These are phyloP conservation scores for Hiodon alosoides DNA, from an alignment of 2,113 vertebrate genomes.

Conservation along the genomic window DNA sequence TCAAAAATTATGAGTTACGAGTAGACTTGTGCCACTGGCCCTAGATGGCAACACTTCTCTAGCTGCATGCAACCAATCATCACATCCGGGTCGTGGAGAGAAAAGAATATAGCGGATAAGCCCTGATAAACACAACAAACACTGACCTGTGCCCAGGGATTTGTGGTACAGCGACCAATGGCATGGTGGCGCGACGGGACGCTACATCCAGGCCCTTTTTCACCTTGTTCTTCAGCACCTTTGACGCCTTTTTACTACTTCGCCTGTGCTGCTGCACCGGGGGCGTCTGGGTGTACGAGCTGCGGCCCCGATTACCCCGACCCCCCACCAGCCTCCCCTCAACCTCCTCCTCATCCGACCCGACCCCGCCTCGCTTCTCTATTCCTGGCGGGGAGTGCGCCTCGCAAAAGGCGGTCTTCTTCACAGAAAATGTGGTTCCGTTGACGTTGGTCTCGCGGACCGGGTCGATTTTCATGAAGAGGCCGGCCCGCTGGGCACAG, in stretches of 20 bases:
- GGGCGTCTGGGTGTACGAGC: slow-evolving; percentile 59
- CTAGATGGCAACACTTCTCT: neutral
- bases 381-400: slow-evolving; percentile 76
- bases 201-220: slow-evolving; percentile 66
- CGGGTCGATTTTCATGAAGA: slow-evolving; percentile 98
- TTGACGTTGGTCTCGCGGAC: slow-evolving; percentile 87
- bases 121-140: neutral
- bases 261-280: slow-evolving; percentile 47
- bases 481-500: slow-evolving; percentile 85
- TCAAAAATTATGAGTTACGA: too few species aligned
- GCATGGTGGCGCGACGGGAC: slow-evolving; percentile 47
- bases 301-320: slow-evolving; percentile 58
- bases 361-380: slow-evolving; percentile 58
- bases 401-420: slow-evolving; percentile 91
- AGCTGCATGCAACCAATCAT: too few species aligned
- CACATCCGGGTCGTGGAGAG: neutral
- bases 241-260: slow-evolving; percentile 65
- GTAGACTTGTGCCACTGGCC: neutral
- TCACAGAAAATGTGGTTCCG: slow-evolving; percentile 88
- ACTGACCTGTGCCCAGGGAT: slow-evolving; percentile 86
- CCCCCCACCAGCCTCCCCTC: slow-evolving; percentile 61
- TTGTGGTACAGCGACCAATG: slow-evolving; percentile 71
- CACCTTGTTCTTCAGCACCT: slow-evolving; percentile 76
- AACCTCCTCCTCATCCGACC: slow-evolving; percentile 60
- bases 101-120: neutral